phyloP scores from a whole-genome alignment of 1,140 invertebrate species.

The Drosophila arizonae region DNA sequence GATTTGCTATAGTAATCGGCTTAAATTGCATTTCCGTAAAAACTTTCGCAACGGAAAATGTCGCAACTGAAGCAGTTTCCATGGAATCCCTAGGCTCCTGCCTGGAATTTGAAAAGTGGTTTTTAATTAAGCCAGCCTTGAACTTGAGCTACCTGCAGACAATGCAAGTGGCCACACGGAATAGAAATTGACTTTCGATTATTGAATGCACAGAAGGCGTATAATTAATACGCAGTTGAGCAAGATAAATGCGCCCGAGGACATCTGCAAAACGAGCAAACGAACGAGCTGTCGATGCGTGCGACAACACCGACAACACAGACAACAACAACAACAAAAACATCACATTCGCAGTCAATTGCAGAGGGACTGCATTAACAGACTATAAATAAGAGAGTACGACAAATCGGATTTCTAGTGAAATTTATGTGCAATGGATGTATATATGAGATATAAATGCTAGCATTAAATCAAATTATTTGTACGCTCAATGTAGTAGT shows the following conservation, averaged over 20 bases:
- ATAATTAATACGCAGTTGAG: slow-evolving; percentile 63
- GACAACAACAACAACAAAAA: neutral
- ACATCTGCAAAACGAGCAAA: neutral
- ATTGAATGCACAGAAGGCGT: slow-evolving; percentile 28
- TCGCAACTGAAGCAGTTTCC: slow-evolving; percentile 19
- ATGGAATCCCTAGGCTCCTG: neutral
- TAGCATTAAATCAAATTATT: neutral
- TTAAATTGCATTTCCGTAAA: slow-evolving; percentile 61
- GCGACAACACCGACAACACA: neutral
- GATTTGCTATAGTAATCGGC: slow-evolving; percentile 71
- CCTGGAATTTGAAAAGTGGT: slow-evolving; percentile 1
- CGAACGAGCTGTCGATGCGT: neutral
- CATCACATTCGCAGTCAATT: too few species aligned
- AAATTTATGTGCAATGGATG: too few species aligned
- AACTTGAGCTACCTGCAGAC: slow-evolving; percentile 27
- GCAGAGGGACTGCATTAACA: too few species aligned
- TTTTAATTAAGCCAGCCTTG: slow-evolving; percentile 21
- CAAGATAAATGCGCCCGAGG: slow-evolving; percentile 21
- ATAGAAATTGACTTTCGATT: slow-evolving; percentile 43
- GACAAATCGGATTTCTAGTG: too few species aligned
- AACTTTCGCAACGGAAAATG: slow-evolving; percentile 28
- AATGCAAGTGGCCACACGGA: neutral
- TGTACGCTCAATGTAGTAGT: neutral
- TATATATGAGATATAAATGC: neutral
- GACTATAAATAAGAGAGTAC: too few species aligned